A percentile compares a stretch with the other conserved stretches of the same genome.
phyloP scores from a whole-genome alignment of 1,140 invertebrate genomes.

The Vanessa atalanta region DNA sequence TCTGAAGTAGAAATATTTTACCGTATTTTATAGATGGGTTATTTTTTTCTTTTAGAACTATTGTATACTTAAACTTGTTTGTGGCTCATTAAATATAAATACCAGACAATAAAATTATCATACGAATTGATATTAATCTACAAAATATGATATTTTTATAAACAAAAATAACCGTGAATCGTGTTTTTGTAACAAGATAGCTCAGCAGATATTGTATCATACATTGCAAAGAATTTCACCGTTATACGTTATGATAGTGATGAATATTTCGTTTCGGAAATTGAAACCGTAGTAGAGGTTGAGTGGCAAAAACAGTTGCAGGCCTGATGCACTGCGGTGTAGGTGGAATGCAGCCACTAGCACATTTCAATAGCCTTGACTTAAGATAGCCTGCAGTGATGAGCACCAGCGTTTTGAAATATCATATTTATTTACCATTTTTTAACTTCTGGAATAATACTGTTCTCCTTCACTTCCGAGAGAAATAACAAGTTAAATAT shows the following conservation, averaged over 20 bases:
- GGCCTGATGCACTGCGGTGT: constrained; percentile 25
- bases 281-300: constrained; percentile 22
- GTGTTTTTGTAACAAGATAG: constrained; percentile 4
- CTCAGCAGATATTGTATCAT: constrained; percentile 1
- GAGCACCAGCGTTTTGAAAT: constrained; percentile 4
- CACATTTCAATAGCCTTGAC: constrained; percentile 29
- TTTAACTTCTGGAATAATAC: too few relatives aligned
- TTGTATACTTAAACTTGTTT: not conserved
- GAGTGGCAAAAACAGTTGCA: constrained; percentile 31
- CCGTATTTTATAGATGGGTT: too few relatives aligned
- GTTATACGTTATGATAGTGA: not conserved
- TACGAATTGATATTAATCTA: not conserved
- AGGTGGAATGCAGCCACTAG: constrained; percentile 27
- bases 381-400: constrained; percentile 9
- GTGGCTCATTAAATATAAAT: not conserved
- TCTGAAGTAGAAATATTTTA: too few relatives aligned
- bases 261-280: constrained; percentile 4
- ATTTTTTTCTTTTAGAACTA: too few relatives aligned
- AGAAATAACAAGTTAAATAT: too few relatives aligned
- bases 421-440: not conserved
- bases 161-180: constrained; percentile 1
- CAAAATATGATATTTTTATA: not conserved
- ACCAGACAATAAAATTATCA: constrained; percentile 2
- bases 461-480: too few relatives aligned
- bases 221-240: not conserved